Conservation (phyloP, 2,113 vertebrate genomes). For the Rhombomys opimus region DNA sequence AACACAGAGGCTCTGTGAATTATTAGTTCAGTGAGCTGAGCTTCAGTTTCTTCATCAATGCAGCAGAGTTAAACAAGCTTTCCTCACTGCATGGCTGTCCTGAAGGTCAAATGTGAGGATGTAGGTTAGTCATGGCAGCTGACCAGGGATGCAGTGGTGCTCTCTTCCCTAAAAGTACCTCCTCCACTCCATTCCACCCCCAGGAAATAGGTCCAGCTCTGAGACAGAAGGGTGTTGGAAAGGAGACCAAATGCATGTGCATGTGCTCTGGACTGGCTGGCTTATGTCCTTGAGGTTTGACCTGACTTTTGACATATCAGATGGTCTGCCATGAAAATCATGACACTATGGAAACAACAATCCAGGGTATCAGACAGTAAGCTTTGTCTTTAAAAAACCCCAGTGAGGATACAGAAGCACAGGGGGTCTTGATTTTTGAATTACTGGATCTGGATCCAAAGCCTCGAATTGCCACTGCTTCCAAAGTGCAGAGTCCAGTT, state of each 20-base stretch:
- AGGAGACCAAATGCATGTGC: neutral
- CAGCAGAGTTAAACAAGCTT: neutral
- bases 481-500: neutral
- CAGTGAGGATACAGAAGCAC: neutral
- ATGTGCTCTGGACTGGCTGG: neutral
- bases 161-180: neutral
- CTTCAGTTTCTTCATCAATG: neutral
- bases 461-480: neutral
- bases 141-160: neutral
- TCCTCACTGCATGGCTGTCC: neutral
- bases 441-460: neutral
- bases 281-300: neutral
- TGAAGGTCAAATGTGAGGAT: neutral
- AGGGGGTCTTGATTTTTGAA: neutral
- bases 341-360: neutral
- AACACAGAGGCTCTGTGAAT: neutral
- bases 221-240: no score
- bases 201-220: neutral
- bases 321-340: neutral
- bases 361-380: neutral
- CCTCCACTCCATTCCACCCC: neutral
- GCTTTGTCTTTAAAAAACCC: neutral
- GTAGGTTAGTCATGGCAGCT: neutral
- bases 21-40: slow-evolving; percentile 12
- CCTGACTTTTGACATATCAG: no score